Conservation (phyloP, 2,797 vertebrate genomes). For the Chrysocyon brachyurus region DNA sequence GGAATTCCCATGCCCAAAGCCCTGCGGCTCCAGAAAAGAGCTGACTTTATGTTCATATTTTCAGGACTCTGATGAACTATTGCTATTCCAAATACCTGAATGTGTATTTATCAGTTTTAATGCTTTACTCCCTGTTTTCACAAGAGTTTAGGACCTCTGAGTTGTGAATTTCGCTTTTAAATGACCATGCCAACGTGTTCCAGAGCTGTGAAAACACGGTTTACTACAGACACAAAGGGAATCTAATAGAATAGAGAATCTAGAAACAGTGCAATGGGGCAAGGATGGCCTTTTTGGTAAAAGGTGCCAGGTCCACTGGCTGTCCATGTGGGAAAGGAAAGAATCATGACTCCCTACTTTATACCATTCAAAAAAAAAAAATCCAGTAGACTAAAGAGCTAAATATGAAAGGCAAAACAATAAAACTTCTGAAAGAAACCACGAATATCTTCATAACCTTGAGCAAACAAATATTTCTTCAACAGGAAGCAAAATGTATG, state of each 20-base stretch:
- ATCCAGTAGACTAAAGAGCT: not conserved
- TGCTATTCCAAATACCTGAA: not conserved
- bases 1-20: not conserved
- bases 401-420: conserved; percentile 21
- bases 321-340: not conserved
- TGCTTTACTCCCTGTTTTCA: not conserved
- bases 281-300: not conserved
- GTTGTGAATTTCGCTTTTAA: not conserved
- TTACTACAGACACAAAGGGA: not conserved
- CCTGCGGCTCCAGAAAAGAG: not conserved
- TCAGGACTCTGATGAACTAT: not conserved
- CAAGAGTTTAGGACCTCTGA: not conserved
- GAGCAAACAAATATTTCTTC: not conserved
- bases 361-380: not conserved
- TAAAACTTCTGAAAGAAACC: not conserved
- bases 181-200: not conserved
- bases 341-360: not conserved
- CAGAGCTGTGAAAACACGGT: not conserved
- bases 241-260: not conserved
- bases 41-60: not conserved
- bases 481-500: not conserved
- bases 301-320: not conserved
- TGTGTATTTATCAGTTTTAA: conserved; percentile 8
- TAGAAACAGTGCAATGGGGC: not conserved
- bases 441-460: not conserved